Percentiles rank a stretch among this genome's conserved stretches.
Evolutionary conservation across 2,113 vertebrate genomes (phyloP).

Genomic region (Climacteris rufus): DNA sequence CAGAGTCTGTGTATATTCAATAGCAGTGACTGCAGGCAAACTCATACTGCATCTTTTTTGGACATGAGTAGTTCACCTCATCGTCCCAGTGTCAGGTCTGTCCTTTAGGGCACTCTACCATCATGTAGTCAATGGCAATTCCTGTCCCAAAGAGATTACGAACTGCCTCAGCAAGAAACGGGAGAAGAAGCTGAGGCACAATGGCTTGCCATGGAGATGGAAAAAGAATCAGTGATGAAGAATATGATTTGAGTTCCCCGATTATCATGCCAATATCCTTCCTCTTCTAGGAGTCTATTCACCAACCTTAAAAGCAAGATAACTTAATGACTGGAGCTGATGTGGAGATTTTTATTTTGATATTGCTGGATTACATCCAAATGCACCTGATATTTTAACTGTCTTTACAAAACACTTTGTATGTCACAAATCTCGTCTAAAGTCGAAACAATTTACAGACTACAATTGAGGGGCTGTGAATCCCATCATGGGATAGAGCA

Average conservation of each 20-base stretch:
- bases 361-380: neutral
- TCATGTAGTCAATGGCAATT: neutral
- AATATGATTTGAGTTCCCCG: neutral
- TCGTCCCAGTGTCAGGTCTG: neutral
- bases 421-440: neutral
- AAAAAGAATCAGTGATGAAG: neutral
- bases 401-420: neutral
- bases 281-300: neutral
- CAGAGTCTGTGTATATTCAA: neutral
- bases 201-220: neutral
- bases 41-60: neutral
- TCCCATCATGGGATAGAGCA: neutral
- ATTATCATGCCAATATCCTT: neutral
- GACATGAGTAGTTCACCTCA: neutral
- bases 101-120: neutral
- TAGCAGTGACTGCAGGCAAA: neutral
- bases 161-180: neutral
- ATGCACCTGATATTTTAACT: neutral
- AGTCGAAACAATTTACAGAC: neutral
- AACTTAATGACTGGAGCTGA: neutral
- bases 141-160: neutral
- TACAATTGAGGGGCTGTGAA: neutral
- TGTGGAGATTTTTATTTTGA: neutral
- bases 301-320: neutral
- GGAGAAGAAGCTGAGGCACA: neutral